Base-by-base conservation (phyloP, 2,888 invertebrate genomes). In the Apodemia duryi region DNA sequence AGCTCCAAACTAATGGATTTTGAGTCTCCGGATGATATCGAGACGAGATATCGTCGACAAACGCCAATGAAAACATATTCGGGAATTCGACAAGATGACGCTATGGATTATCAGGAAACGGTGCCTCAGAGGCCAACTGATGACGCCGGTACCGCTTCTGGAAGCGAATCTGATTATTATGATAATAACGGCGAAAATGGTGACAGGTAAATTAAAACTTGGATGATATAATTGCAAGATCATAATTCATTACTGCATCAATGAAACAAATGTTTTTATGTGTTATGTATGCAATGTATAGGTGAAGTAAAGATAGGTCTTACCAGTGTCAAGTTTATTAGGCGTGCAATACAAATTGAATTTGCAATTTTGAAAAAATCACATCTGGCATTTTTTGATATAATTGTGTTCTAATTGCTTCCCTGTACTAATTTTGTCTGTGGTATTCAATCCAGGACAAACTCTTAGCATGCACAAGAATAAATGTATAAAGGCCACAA, bases 1-100 rank as follows among this genome's bases (percentile, higher is more conserved):
- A 98, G 98, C 28, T 98, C 98, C 0, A 98, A 98, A 82, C 92
- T 99, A 60, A 95, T 97, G 87, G 98, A 98, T 84, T 98, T 98
- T 88, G 97, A 97, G 81, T 97, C 97, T 0, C 96, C 96, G 0
- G 98, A 98, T 81, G 98, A 97, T 77, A 94, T 96, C 63, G 97
- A 96, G 71, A 92, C 94, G 35, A 92, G 93, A 66, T 94, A 91
- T 72, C 77, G 86, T 0, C 80, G 86, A 74, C 84, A 91, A 67
- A 85, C 87, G 0, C 86, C 87, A 0, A 76, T 83, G 5, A 91
- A 89, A 69, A 72, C 84, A 0, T 86, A 78, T 32, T 71, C 77
- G 0, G 78, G 76, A 0, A 77, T 81, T 38, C 74, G 81, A 0
- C 80, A 76, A 9, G 88, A 88, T 10, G 88, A 86, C 32, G 67